Evolutionary conservation across 2,113 vertebrate genomes (phyloP), one percentile per base, ranked within the genome.

Genomic region (Microtus oregoni): DNA sequence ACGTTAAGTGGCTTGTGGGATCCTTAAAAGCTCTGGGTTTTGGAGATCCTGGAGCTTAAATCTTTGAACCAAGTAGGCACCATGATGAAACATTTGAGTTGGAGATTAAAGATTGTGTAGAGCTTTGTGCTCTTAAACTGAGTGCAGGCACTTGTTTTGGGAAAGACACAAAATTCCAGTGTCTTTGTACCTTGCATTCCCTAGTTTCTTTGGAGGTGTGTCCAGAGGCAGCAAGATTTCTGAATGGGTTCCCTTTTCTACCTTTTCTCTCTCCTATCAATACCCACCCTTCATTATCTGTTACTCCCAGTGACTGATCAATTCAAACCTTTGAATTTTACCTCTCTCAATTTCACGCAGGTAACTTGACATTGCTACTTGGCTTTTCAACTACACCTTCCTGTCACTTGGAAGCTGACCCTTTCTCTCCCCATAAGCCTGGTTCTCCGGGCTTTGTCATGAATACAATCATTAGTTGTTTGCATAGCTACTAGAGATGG

Each of bases 371-470:
- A 7, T 50, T 44, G 76, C 30, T 6, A 0, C 47, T 76, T 61
- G 10, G n/a, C 10, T 44, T 11, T 78, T 65, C 77, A 72, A 5
- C 0, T 20, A 3, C 11, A 11, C 65, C 63, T n/a, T 10, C 8
- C 3, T 6, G 7, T 41, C 20, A 13, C 61, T 70, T 50, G 52
- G 44, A 52, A 65, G 65, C 15, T 28, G 30, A n/a, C 0, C 35
- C 28, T 0, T 1, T 4, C 22, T 15, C 12, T 5, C 2, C 2
- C 5, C 0, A 30, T 26, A 41, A 32, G 50, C 20, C 92, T 13
- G 13, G 41, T 10, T 20, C 6, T 65, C 78, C 32, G 3, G 7
- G 3, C 7, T 8, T 26, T 22, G 2, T 50, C 7, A 0, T 30
- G 9, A 70, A 28, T 0, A 4, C 26, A 22, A 50, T 2, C 44